A percentile compares a stretch with the other conserved stretches of the same genome.
These are phyloP conservation scores for Scytalopus superciliaris DNA, from an alignment of 2,113 vertebrate species.

Conservation along the genomic window DNA sequence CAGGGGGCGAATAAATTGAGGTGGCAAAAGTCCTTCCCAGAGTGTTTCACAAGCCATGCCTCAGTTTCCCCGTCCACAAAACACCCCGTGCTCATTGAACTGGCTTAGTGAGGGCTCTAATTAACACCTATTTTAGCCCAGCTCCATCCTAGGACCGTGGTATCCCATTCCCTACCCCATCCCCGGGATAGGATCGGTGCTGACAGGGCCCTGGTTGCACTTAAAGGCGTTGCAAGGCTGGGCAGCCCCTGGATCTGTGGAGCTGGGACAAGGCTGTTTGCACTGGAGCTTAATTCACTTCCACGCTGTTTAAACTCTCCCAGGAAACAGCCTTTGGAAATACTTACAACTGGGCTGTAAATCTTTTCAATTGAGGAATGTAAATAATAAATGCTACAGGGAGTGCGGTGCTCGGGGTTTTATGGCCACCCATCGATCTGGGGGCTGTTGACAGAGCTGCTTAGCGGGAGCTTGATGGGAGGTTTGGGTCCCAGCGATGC, in stretches of 20 bases:
- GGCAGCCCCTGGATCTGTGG: background rate
- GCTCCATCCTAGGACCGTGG: background rate
- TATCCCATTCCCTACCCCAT: background rate
- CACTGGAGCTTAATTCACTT: background rate
- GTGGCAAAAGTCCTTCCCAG: background rate
- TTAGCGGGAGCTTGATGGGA: background rate
- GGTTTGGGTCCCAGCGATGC: background rate
- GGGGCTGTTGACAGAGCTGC: background rate
- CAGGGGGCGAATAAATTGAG: background rate
- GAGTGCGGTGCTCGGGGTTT: background rate
- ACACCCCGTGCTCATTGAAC: rapidly evolving
- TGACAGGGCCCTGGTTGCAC: background rate
- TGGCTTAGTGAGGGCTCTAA: background rate
- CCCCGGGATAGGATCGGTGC: rapidly evolving
- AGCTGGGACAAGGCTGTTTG: background rate
- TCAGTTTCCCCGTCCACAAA: background rate
- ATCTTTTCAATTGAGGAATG: conserved; percentile 32
- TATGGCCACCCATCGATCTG: background rate
- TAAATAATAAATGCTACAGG: conserved; percentile 34
- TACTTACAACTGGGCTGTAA: background rate
- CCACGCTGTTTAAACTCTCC: background rate
- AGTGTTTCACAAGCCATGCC: rapidly evolving
- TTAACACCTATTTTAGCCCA: rapidly evolving
- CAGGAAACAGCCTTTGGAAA: conserved; percentile 23
- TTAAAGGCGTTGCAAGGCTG: rapidly evolving